Percentiles rank a stretch among this genome's conserved stretches.
Evolutionary conservation across 2,888 invertebrate species (phyloP).

Genomic region (Frankliniella intonsa): DNA sequence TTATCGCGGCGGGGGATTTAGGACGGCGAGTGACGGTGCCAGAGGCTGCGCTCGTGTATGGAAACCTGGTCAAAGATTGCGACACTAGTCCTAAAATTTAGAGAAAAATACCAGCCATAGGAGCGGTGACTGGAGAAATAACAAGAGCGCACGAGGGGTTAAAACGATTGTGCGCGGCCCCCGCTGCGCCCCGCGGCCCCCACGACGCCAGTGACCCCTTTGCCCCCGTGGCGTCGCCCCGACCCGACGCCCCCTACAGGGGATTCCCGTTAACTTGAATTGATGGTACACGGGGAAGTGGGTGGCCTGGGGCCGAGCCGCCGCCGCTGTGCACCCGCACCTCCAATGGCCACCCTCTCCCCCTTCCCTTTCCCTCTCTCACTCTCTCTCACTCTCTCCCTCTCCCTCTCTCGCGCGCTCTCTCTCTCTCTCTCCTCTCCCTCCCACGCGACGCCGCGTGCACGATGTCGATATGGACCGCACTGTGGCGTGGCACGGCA

Average conservation of each 20-base stretch:
- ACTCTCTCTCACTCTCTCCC: neutral
- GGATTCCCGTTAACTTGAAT: conserved; percentile 25
- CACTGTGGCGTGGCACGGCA: neutral
- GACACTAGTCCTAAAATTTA: too few species aligned
- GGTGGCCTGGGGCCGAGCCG: neutral
- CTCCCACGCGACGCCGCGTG: neutral
- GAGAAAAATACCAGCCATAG: too few species aligned
- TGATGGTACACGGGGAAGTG: conserved; percentile 4
- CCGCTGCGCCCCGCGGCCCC: neutral
- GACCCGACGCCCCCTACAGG: conserved; percentile 14
- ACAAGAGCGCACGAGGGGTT: neutral
- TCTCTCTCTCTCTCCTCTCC: neutral
- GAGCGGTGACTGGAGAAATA: neutral
- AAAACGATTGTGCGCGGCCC: neutral
- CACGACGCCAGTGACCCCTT: neutral
- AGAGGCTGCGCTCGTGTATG: too few species aligned
- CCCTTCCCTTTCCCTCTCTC: too few species aligned
- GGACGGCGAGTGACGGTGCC: too few species aligned
- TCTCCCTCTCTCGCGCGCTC: neutral
- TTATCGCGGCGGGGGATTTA: too few species aligned
- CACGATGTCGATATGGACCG: neutral
- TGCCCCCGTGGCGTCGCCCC: neutral
- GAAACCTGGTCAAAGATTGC: too few species aligned
- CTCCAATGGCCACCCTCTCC: neutral
- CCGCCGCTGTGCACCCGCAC: neutral